Evolutionary conservation across 1,140 invertebrate species (phyloP).

Genomic region (Rhizoglyphus robini): DNA sequence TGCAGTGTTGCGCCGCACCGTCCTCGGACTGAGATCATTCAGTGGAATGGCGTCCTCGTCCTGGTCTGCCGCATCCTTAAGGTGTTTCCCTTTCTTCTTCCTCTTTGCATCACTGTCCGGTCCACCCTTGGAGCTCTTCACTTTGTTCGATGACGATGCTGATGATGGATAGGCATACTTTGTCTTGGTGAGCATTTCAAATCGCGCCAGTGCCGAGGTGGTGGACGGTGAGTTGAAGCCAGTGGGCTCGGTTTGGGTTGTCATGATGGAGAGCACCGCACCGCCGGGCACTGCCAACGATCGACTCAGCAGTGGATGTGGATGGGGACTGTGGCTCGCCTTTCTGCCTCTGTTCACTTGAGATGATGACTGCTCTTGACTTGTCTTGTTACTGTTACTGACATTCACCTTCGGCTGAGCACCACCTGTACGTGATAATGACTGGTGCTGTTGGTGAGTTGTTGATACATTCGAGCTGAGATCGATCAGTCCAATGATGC

Average conservation of each 20-base stretch:
- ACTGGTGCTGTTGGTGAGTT: background rate
- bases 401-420: no score
- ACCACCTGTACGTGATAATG: background rate
- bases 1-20: background rate
- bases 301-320: constrained; percentile 8
- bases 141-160: background rate
- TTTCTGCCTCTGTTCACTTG: background rate
- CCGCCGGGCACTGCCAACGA: constrained; percentile 15
- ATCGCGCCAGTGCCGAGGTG: background rate
- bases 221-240: background rate
- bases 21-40: constrained; percentile 17
- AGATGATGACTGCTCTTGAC: background rate
- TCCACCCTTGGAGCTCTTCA: background rate
- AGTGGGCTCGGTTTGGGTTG: no score
- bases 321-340: background rate
- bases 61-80: background rate
- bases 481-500: constrained; percentile 81
- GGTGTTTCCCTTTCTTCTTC: background rate
- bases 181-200: background rate
- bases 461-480: background rate
- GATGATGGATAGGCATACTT: background rate
- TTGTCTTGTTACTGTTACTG: background rate
- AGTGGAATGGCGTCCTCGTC: constrained; percentile 16
- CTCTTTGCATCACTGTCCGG: no score
- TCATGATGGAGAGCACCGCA: constrained; percentile 9